phyloP scores from a whole-genome alignment of 2,888 invertebrate species.

The Oasisia sp. region DNA sequence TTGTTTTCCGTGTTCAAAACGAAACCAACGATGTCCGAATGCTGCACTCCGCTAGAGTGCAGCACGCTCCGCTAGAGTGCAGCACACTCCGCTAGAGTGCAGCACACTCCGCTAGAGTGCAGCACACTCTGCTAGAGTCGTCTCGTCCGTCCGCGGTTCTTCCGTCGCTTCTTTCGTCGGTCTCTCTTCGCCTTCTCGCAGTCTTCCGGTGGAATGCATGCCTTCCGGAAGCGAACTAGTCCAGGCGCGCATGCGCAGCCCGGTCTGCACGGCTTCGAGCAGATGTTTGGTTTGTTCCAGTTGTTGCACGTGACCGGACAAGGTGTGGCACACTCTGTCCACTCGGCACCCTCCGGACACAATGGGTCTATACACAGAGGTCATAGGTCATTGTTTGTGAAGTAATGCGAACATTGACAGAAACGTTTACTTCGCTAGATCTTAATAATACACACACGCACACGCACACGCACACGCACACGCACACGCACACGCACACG shows the following conservation, averaged over 20 bases:
- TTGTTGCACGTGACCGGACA: constrained; percentile 54
- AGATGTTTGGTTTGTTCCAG: constrained; percentile 44
- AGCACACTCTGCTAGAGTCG: neutral
- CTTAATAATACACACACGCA: neutral
- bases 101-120: neutral
- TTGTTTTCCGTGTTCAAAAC: neutral
- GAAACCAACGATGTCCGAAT: neutral
- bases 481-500: neutral
- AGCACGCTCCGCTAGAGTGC: too few relatives aligned
- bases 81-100: neutral
- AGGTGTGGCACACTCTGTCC: constrained; percentile 48
- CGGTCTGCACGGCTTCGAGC: constrained; percentile 48
- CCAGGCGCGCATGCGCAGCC: constrained; percentile 53
- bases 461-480: neutral
- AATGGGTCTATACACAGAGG: constrained; percentile 40
- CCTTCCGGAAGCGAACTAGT: constrained; percentile 48
- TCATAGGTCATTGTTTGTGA: constrained; percentile 28
- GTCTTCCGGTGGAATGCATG: constrained; percentile 47
- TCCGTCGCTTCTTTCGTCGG: neutral
- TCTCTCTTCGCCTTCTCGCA: constrained; percentile 36
- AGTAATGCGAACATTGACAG: neutral
- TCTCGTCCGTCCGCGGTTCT: neutral
- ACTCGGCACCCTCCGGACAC: constrained; percentile 51
- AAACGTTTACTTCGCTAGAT: neutral
- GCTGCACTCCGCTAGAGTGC: too few relatives aligned